A percentile compares a stretch with the other conserved stretches of the same genome.
These are phyloP conservation scores for Tupaia chinensis DNA, from an alignment of 2,113 vertebrate species.

Conservation along the genomic window DNA sequence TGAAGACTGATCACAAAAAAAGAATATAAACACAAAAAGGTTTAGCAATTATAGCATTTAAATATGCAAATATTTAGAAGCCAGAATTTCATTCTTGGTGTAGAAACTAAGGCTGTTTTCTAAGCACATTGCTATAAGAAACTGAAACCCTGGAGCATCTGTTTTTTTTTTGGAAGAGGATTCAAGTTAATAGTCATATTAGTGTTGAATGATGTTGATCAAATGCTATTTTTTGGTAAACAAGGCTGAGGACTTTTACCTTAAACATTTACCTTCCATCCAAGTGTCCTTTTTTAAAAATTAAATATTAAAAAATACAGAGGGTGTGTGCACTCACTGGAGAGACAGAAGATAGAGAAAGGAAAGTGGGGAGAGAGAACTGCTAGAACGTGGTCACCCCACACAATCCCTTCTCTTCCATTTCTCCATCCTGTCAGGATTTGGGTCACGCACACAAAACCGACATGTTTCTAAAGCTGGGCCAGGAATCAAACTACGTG, in stretches of 20 bases:
- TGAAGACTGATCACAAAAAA: slow-evolving; percentile 45
- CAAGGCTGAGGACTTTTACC: slow-evolving; percentile 30
- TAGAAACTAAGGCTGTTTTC: background rate
- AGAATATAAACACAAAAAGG: slow-evolving; percentile 7
- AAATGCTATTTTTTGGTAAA: slow-evolving; percentile 11
- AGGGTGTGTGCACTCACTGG: too few species aligned
- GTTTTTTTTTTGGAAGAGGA: slow-evolving; percentile 16
- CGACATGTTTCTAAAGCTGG: too few species aligned
- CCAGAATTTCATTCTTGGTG: slow-evolving; percentile 43
- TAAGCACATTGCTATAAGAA: slow-evolving; percentile 8
- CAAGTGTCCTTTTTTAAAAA: background rate
- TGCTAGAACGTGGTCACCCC: too few species aligned
- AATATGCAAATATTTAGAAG: slow-evolving; percentile 56
- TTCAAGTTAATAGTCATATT: background rate
- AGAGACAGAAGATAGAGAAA: too few species aligned
- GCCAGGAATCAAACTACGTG: too few species aligned
- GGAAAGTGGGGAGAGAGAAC: too few species aligned
- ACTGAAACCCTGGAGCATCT: background rate
- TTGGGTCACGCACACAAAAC: too few species aligned
- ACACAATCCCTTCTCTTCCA: too few species aligned
- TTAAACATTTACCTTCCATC: background rate
- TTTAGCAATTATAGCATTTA: slow-evolving; percentile 14
- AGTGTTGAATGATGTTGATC: background rate
- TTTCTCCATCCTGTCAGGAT: too few species aligned
- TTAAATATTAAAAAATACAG: background rate